phyloP scores from a whole-genome alignment of 2,888 invertebrate genomes.

The Doris montereyensis region DNA sequence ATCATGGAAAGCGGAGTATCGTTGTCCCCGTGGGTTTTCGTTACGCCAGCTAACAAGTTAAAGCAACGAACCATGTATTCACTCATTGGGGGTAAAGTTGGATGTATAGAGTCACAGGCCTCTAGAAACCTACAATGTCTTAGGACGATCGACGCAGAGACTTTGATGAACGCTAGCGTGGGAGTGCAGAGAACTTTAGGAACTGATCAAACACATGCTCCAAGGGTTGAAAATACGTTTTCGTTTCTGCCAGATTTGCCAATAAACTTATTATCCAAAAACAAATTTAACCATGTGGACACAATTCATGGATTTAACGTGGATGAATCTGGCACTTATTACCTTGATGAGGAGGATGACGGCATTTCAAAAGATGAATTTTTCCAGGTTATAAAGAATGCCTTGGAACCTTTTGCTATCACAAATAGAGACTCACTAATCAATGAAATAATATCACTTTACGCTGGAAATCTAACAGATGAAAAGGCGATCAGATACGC shows the following conservation, averaged over 20 bases:
- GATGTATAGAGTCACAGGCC: neutral
- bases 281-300: conserved; percentile 27
- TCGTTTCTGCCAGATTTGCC: conserved; percentile 36
- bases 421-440: neutral
- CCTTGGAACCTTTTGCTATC: neutral
- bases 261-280: neutral
- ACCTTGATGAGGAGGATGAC: neutral
- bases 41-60: neutral
- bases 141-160: neutral
- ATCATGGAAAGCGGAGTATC: conserved; percentile 4
- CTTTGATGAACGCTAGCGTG: neutral
- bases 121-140: neutral
- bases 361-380: neutral
- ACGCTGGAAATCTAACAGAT: neutral
- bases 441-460: neutral
- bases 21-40: neutral
- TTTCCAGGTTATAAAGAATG: neutral
- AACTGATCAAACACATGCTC: neutral
- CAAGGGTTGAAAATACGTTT: conserved; percentile 29
- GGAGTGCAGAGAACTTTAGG: neutral
- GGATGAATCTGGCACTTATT: neutral
- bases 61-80: neutral
- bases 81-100: neutral
- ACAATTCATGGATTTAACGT: conserved; percentile 28
- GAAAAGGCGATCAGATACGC: neutral